Base-by-base conservation (phyloP, 2,888 invertebrate genomes). In the Iselma pallidipennis region DNA sequence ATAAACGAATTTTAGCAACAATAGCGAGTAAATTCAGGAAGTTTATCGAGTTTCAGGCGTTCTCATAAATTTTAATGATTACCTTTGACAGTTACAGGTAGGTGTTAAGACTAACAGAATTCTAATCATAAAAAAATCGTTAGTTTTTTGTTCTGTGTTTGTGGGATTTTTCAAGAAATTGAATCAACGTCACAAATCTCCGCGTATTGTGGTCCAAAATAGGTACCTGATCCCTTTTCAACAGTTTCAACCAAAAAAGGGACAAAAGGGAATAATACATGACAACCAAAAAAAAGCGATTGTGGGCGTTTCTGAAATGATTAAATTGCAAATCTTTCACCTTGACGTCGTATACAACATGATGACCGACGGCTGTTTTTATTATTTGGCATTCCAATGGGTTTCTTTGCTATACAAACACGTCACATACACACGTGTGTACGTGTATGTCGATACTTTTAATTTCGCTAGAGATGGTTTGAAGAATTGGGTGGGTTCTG, bases 401-500 rank as follows among this genome's bases (percentile, higher is more conserved):
- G 50, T 50, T 16, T 50, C 16, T 26, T 50, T 50, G 16, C 37
- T 37, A 37, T 37, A 37, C 16, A 37, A 37, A 37, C 37, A 37
- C 16, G 16, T 37, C 37, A 37, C 16, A 37, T n/a, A n/a, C 19
- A 16, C 49, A 7, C 14, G 25, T 16, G 49, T 26, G 48, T 49
- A 23, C 12, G n/a, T 16, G 25, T 49, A 25, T 25, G 25, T 49
- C 25, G 25, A 49, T 49, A 50, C 50, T 50, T 50, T 50, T 50
- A 26, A 29, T 50, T 50, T 50, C 50, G 50, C 28, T 29, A 9
- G 50, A 26, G 19, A 12, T 25, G 23, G 4, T 14, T 37, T 16
- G 37, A 37, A 37, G 37, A 37, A 37, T 29, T 25, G 50, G 50
- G 26, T 50, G 50, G 29, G 26, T 29, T n/a, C 4, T 28, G 16